Base-by-base conservation (phyloP, 2,888 invertebrate genomes). In the Drosophila bunnanda region DNA sequence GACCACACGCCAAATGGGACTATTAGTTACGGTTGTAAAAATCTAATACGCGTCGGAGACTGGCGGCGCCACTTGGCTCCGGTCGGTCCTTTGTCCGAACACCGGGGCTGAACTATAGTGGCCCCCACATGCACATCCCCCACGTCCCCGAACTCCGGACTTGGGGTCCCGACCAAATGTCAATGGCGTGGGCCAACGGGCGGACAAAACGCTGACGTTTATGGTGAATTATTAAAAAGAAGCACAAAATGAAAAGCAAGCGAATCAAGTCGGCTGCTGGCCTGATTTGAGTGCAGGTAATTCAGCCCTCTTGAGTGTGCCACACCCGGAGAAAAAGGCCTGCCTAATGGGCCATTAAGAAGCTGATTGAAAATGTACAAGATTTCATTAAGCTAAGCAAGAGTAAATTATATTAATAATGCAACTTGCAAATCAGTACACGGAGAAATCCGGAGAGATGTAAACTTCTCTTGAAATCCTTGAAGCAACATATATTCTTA, bases 1-100 rank as follows among this genome's bases (percentile, higher is more conserved):
- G 84, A 77, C 82, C 87, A 84, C 80, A 80, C 82, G 78, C 85
- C 78, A 78, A 88, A 87, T 88, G 88, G 84, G 84, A 76, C 88
- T 85, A 89, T 89, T 88, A 88, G 89, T 88, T 83, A 85, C 89
- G 89, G 82, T 79, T 89, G 79, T 85, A 82, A 89, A 81, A 84
- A 79, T 80, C 82, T 85, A 89, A 88, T 88, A 79, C 87, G 79
- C 84, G 67, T 53, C 77, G 20, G 55, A 73, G 73, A 72, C 76
- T 78, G 65, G 54, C 48, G 82, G 87, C 84, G 87, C 71, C 76
- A 66, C 61, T 67, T 71, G 60, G 66, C 61, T 48, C 65, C 76
- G 28, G 46, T 25, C 59, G 48, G 72, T 67, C 75, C 30, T 66
- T 66, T 59, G 34, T 65, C 58, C 36, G 50, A 44, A 5, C 36